Conservation (phyloP, 2,113 vertebrate genomes). For the Centropristis striata region DNA sequence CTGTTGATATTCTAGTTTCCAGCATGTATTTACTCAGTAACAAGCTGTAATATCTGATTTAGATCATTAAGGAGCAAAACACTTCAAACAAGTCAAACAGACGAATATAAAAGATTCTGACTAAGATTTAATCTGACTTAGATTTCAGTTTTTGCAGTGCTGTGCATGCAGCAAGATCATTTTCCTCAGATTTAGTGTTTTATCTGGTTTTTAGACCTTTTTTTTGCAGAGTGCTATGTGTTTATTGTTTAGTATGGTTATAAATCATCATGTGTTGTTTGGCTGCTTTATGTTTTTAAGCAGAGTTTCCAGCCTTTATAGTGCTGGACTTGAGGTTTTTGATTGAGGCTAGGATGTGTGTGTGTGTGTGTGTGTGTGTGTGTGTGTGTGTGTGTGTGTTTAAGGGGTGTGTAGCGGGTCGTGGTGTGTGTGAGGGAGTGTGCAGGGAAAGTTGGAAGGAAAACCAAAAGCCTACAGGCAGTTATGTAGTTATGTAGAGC, state of each 20-base stretch:
- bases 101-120: too few relatives aligned
- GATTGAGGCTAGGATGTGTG: too few relatives aligned
- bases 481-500: slow-evolving; percentile 48
- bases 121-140: too few relatives aligned
- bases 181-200: too few relatives aligned
- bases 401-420: slow-evolving; percentile 40
- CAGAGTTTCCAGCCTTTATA: slow-evolving; percentile 5
- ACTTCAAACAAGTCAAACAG: too few relatives aligned
- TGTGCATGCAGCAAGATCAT: too few relatives aligned
- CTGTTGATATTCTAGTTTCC: too few relatives aligned
- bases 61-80: too few relatives aligned
- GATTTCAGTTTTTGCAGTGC: too few relatives aligned
- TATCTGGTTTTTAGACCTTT: too few relatives aligned
- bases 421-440: slow-evolving; percentile 40
- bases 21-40: too few relatives aligned
- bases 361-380: background rate
- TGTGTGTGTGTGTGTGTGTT: background rate
- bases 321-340: slow-evolving; percentile 6
- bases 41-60: too few relatives aligned
- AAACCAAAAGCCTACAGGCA: slow-evolving; percentile 43
- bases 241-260: background rate
- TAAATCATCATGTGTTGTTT: slow-evolving; percentile 24
- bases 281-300: slow-evolving; percentile 26
- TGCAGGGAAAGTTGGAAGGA: slow-evolving; percentile 56
- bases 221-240: background rate